Conservation (phyloP, 2,888 invertebrate genomes). For the Euproctis similis region DNA sequence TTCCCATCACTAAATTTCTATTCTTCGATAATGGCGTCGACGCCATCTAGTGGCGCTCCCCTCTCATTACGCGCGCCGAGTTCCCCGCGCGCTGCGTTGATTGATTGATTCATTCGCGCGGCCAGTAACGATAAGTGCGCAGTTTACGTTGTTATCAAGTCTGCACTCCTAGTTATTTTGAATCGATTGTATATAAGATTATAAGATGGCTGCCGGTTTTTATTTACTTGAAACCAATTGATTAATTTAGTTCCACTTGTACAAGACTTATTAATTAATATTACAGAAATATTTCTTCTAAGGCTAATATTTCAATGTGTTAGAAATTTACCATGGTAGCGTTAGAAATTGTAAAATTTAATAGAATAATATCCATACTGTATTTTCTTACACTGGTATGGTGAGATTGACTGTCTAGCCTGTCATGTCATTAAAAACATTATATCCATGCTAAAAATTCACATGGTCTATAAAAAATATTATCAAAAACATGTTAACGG, state of each 20-base stretch:
- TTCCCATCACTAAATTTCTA: slow-evolving; percentile 8
- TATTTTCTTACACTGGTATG: too few relatives aligned
- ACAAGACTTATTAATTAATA: too few relatives aligned
- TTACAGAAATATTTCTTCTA: too few relatives aligned
- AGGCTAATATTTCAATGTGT: too few relatives aligned
- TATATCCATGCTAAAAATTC: slow-evolving; percentile 1
- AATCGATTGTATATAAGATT: slow-evolving; percentile 15
- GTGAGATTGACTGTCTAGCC: too few relatives aligned
- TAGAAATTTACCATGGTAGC: too few relatives aligned
- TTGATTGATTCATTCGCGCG: slow-evolving; percentile 50
- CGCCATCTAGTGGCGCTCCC: slow-evolving; percentile 25
- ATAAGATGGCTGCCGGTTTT: neutral
- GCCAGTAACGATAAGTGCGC: slow-evolving; percentile 49
- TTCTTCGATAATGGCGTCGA: slow-evolving; percentile 8
- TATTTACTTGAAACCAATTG: too few relatives aligned
- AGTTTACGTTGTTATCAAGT: slow-evolving; percentile 51
- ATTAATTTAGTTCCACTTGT: too few relatives aligned
- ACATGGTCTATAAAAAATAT: slow-evolving; percentile 15
- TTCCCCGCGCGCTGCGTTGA: slow-evolving; percentile 28
- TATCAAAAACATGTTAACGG: slow-evolving; percentile 32
- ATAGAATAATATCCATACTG: too few relatives aligned
- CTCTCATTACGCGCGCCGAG: slow-evolving; percentile 40
- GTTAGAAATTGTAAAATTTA: too few relatives aligned
- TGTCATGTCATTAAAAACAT: neutral
- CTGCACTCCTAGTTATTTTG: slow-evolving; percentile 24